phyloP scores from a whole-genome alignment of 2,888 invertebrate genomes.

The Ectobius pallidus region DNA sequence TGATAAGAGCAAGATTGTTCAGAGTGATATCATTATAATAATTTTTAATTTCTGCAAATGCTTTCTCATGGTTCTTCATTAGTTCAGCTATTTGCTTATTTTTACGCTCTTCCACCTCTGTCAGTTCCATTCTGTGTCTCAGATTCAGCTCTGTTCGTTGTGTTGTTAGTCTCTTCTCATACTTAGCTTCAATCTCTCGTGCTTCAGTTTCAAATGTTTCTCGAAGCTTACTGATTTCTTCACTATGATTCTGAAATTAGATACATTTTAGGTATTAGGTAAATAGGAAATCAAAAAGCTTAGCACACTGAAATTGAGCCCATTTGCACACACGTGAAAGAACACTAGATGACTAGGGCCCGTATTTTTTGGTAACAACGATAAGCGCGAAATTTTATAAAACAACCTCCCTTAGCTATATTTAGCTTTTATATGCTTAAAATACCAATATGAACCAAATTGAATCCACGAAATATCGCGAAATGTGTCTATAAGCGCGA shows the following conservation, averaged over 20 bases:
- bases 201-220: slow-evolving; percentile 70
- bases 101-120: slow-evolving; percentile 90
- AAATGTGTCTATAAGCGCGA: too few species aligned
- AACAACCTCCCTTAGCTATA: too few species aligned
- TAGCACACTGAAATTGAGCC: too few species aligned
- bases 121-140: slow-evolving; percentile 80
- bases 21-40: slow-evolving; percentile 95
- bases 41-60: slow-evolving; percentile 88
- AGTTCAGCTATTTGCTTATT: slow-evolving; percentile 83
- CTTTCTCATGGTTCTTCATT: slow-evolving; percentile 79
- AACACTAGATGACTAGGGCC: too few species aligned
- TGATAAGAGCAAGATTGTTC: slow-evolving; percentile 90
- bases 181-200: slow-evolving; percentile 70
- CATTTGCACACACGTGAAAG: too few species aligned
- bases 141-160: slow-evolving; percentile 74
- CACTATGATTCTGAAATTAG: slow-evolving; percentile 51
- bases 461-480: too few species aligned
- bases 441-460: too few species aligned
- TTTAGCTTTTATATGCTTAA: too few species aligned
- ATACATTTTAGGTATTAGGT: neutral
- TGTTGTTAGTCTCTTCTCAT: slow-evolving; percentile 74
- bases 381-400: too few species aligned
- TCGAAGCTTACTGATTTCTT: slow-evolving; percentile 63
- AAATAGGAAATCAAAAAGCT: slow-evolving; percentile 1
- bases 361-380: too few species aligned